These are phyloP conservation scores for Dipodomys ordii DNA, from an alignment of 2,113 vertebrate species.

Conservation along the genomic window DNA sequence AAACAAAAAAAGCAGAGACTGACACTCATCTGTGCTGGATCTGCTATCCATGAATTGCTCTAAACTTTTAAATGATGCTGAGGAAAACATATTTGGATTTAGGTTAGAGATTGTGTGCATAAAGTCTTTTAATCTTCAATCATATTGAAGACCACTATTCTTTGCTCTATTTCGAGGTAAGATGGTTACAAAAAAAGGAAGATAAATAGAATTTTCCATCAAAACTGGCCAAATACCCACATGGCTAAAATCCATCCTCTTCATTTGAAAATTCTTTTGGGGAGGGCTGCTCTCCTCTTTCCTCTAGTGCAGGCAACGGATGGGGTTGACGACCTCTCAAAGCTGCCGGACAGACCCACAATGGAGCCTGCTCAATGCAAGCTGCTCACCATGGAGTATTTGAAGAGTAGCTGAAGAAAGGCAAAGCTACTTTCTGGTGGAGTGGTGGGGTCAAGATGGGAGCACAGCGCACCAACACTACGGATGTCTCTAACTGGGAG, in stretches of 20 bases:
- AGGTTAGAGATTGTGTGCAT: neutral
- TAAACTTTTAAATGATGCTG: neutral
- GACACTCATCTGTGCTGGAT: neutral
- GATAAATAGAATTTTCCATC: neutral
- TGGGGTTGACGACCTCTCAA: neutral
- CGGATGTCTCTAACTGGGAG: neutral
- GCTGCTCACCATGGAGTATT: neutral
- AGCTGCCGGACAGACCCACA: neutral
- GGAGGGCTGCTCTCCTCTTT: neutral
- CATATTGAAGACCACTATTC: neutral
- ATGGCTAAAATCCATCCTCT: neutral
- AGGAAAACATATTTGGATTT: neutral
- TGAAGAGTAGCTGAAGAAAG: neutral
- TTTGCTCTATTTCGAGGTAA: neutral
- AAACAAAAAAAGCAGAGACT: neutral
- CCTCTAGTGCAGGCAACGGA: neutral
- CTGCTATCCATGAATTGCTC: neutral
- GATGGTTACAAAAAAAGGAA: neutral
- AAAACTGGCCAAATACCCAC: too few relatives aligned
- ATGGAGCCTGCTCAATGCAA: neutral
- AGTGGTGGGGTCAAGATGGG: neutral
- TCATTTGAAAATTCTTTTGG: neutral
- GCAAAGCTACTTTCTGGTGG: rapidly evolving
- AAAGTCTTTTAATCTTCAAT: neutral
- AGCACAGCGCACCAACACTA: neutral